Evolutionary conservation across 2,888 invertebrate species (phyloP), one percentile per base, ranked within the genome.

Genomic region (Diarsia brunnea): DNA sequence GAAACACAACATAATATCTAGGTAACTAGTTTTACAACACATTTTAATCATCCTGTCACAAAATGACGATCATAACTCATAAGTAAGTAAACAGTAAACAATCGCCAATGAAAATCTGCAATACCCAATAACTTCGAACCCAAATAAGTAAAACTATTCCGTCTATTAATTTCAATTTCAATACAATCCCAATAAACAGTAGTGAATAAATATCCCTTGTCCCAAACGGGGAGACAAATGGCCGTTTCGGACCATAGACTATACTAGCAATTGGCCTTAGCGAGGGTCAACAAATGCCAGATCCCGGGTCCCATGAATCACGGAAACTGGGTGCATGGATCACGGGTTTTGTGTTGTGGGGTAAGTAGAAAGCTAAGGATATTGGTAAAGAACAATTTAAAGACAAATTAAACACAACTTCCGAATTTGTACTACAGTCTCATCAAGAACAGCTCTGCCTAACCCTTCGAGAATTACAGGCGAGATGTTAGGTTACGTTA

Each of bases 121-220:
- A 64, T 8, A 8, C 43, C n/a, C n/a, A 14, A 65, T 68, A 82
- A 60, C 64, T 65, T 60, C 5, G 21, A 14, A 21, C 47, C 67
- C 51, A 69, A 73, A 49, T 60, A 73, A 24, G 27, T 68, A 64
- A 79, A 78, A 72, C 73, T 70, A 82, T 72, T 53, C 47, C 66
- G 65, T 73, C 86, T 75, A 86, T 87, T 84, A 87, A 86, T 87
- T 86, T 87, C 88, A 87, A 87, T 87, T 87, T 82, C 67, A 70
- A 58, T 82, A 47, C 71, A 70, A 78, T 65, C 70, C 74, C 75
- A 79, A 78, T 87, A 83, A 82, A 83, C 74, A 83, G 85, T 45
- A 78, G 86, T 73, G 74, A 79, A 86, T 87, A 86, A 85, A 82
- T 76, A 84, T 82, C 69, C 76, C 77, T 71, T 73, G 76, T 80